Conservation (phyloP, 2,113 vertebrate species). For the Petroica traversi region DNA sequence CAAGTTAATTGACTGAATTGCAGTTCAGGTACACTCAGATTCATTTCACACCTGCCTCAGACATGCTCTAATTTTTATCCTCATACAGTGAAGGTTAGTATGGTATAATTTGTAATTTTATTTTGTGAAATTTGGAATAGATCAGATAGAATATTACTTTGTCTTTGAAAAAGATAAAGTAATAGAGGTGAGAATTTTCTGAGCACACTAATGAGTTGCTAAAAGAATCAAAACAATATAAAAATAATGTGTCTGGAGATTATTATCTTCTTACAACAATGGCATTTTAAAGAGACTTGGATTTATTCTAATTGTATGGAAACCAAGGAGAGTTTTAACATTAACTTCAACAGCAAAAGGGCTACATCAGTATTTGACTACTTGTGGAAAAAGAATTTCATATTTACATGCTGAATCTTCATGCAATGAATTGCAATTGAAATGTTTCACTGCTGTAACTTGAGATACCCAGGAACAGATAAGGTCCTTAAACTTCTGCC, state of each 20-base stretch:
- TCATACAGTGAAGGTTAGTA: neutral
- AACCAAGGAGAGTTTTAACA: neutral
- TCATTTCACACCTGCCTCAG: neutral
- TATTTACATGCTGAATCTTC: neutral
- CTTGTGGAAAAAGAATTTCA: neutral
- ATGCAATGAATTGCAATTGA: neutral
- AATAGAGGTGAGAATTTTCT: neutral
- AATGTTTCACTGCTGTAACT: slow-evolving; percentile 1
- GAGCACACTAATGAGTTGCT: neutral
- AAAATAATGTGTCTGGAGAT: neutral
- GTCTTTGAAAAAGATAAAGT: neutral
- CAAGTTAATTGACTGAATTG: neutral
- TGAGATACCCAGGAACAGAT: neutral
- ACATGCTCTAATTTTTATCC: neutral
- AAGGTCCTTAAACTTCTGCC: slow-evolving; percentile 3
- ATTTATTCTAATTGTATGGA: neutral
- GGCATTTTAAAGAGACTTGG: neutral
- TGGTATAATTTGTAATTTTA: neutral
- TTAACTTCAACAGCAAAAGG: neutral
- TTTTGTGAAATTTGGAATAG: neutral
- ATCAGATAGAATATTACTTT: neutral
- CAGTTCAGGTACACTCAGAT: neutral
- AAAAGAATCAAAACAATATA: neutral
- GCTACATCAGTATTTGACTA: neutral
- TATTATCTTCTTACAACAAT: neutral